Evolutionary conservation across 2,797 vertebrate genomes (phyloP), one percentile per base, ranked within the genome.

Genomic region (Protosalanx chinensis): DNA sequence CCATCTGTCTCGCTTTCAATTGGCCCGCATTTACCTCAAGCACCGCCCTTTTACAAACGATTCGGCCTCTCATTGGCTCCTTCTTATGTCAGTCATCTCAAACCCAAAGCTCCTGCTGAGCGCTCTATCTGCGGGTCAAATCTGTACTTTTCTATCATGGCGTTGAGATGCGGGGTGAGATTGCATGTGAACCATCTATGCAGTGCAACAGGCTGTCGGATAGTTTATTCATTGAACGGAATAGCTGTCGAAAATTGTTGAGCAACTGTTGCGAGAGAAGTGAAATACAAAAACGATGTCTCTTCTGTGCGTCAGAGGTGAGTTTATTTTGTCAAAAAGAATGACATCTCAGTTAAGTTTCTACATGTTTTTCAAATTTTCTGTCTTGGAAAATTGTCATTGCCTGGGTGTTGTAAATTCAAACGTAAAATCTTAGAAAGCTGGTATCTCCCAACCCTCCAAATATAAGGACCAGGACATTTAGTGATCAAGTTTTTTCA

Each of bases 71-170:
- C 51, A 56, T 56, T 56, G 51, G 51, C 0, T 56, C 51, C 51
- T 56, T n/a, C 16, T n/a, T 16, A 16, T 56, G 51, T 5, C 51
- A 16, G 51, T 56, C 51, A 56, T 16, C 15, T 56, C 18, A 56
- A 56, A 56, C 51, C 51, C 51, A 16, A n/a, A 56, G 51, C 51
- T 16, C 51, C 51, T 56, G 51, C 18, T n/a, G 51, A 16, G 51
- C 18, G 3, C 18, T n/a, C 51, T 56, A 16, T 16, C 51, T 16
- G 5, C 51, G 51, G 51, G 18, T n/a, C 4, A 56, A 56, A 56
- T 56, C 51, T 56, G 18, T 56, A 56, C 51, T 56, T 56, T 56
- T 56, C 51, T 56, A n/a, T 56, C 51, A 56, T 56, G 51, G 51
- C 51, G 51, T 56, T 16, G 18, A 16, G 51, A 56, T 16, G 51